Conservation (phyloP, 2,888 invertebrate genomes). For the Tigriopus californicus region DNA sequence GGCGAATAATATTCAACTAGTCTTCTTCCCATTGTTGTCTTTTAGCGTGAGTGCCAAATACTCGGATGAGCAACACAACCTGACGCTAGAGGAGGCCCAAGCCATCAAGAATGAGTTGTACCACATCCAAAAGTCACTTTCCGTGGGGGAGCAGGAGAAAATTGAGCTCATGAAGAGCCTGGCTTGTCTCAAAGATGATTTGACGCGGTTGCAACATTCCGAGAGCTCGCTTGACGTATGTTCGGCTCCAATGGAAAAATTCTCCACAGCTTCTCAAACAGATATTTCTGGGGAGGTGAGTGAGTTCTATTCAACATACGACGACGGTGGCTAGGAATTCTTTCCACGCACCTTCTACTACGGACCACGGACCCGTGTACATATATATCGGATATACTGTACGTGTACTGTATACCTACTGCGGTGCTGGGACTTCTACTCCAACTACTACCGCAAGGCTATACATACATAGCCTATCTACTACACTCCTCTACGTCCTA, state of each 20-base stretch:
- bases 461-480: too few relatives aligned
- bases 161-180: slow-evolving; percentile 82
- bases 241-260: slow-evolving; percentile 62
- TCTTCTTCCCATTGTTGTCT: neutral
- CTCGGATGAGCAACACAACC: neutral
- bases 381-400: too few relatives aligned
- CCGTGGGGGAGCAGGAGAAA: slow-evolving; percentile 78
- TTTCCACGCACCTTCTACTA: too few relatives aligned
- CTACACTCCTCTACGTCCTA: too few relatives aligned
- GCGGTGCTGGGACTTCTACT: too few relatives aligned
- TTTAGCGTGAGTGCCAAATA: slow-evolving; percentile 4
- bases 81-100: slow-evolving; percentile 74
- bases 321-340: too few relatives aligned
- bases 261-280: slow-evolving; percentile 86
- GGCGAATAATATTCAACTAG: too few relatives aligned
- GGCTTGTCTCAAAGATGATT: slow-evolving; percentile 77
- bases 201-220: slow-evolving; percentile 59
- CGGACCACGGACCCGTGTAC: too few relatives aligned
- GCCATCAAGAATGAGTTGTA: slow-evolving; percentile 84
- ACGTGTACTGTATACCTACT: too few relatives aligned
- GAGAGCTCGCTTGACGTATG: slow-evolving; percentile 53
- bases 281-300: slow-evolving; percentile 64
- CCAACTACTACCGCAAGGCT: too few relatives aligned
- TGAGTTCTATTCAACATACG: slow-evolving; percentile 20
- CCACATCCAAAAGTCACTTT: slow-evolving; percentile 75